Evolutionary conservation across 1,140 invertebrate species (phyloP).

Genomic region (Leptoteleia sp.): DNA sequence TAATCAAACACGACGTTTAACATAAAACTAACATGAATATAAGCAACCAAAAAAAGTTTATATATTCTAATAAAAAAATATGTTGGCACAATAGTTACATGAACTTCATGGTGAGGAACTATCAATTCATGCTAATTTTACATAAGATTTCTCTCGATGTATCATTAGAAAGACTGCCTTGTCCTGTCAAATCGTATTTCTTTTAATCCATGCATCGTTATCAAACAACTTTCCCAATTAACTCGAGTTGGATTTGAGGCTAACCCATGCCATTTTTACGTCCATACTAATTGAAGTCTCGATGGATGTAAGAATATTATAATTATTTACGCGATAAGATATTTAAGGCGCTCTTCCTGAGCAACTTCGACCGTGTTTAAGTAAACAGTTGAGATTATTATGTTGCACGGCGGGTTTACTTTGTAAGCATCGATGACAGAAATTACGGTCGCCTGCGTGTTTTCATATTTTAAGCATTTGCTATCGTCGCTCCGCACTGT

Average conservation of each 20-base stretch:
- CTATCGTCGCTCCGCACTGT: no score
- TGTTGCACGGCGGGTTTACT: slow-evolving; percentile 47
- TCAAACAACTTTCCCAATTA: slow-evolving; percentile 72
- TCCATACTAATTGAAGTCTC: slow-evolving; percentile 64
- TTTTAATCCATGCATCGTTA: slow-evolving; percentile 52
- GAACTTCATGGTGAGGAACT: no score
- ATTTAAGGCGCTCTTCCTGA: slow-evolving; percentile 20
- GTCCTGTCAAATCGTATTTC: slow-evolving; percentile 42
- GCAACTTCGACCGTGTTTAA: slow-evolving; percentile 10
- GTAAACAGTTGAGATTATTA: slow-evolving; percentile 54
- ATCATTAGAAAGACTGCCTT: slow-evolving; percentile 54
- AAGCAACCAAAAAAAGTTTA: no score
- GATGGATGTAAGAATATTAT: slow-evolving; percentile 54
- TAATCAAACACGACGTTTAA: no score
- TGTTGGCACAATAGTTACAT: no score
- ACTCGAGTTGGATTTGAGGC: slow-evolving; percentile 63
- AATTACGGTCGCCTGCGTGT: slow-evolving; percentile 42
- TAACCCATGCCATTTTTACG: slow-evolving; percentile 60
- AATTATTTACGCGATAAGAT: slow-evolving; percentile 58
- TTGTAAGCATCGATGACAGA: slow-evolving; percentile 46
- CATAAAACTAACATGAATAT: no score
- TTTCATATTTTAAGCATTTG: slow-evolving; percentile 51
- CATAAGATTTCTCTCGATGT: no score
- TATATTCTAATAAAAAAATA: no score
- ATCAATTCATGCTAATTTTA: no score